Conservation (phyloP, 2,113 vertebrate species). For the Coptodon rendalli region DNA sequence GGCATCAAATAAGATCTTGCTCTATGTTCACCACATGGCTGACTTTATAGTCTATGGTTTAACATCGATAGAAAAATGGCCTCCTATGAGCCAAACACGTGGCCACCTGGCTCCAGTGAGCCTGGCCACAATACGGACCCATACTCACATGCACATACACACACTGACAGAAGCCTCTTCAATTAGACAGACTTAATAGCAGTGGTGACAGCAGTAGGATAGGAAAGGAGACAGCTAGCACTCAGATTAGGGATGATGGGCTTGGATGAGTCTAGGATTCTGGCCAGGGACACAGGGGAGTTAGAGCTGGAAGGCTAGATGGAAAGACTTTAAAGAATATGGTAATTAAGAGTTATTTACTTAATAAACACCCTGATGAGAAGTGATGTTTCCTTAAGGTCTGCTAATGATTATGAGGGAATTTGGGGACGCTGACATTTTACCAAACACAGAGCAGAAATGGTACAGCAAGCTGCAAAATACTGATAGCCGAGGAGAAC, state of each 20-base stretch:
- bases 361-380: constrained; percentile 41
- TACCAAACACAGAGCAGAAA: neutral
- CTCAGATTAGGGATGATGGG: constrained; percentile 32
- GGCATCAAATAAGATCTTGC: neutral
- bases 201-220: constrained; percentile 48
- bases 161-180: constrained; percentile 48
- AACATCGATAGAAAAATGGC: constrained; percentile 22
- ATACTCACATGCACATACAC: neutral
- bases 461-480: neutral
- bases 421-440: neutral
- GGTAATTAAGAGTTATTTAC: constrained; percentile 26
- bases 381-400: constrained; percentile 6
- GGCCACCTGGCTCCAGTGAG: constrained; percentile 57
- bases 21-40: constrained; percentile 28
- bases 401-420: constrained; percentile 30
- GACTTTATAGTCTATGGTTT: constrained; percentile 42
- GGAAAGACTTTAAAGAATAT: constrained; percentile 27
- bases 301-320: neutral
- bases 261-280: constrained; percentile 29
- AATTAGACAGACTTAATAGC: constrained; percentile 50
- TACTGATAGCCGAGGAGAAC: neutral
- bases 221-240: constrained; percentile 17
- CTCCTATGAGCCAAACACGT: constrained; percentile 49
- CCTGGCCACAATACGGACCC: constrained; percentile 24
- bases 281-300: constrained; percentile 19